Conservation (phyloP, 2,888 invertebrate genomes). For the Drosophila ezoana region DNA sequence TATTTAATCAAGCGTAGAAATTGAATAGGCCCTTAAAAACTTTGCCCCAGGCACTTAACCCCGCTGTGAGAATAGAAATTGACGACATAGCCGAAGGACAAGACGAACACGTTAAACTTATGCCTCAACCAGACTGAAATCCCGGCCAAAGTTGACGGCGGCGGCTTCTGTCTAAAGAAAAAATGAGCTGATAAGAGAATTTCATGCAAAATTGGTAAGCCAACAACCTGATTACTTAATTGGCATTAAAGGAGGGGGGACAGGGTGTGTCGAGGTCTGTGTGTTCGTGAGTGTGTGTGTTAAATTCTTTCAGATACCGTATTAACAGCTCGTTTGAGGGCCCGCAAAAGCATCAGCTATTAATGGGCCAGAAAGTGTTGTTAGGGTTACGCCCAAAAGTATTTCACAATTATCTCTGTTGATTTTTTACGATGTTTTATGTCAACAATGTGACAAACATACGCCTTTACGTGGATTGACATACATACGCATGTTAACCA, state of each 20-base stretch:
- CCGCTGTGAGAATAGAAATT: conserved; percentile 77
- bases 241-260: conserved; percentile 32
- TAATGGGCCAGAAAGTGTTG: conserved; percentile 53
- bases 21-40: conserved; percentile 80
- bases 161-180: conserved; percentile 56
- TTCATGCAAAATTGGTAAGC: conserved; percentile 79
- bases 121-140: conserved; percentile 17
- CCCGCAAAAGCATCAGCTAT: conserved; percentile 38
- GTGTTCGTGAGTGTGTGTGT: conserved; percentile 2
- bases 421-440: conserved; percentile 20
- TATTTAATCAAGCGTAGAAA: conserved; percentile 80
- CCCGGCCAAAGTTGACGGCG: neutral
- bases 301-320: conserved; percentile 17
- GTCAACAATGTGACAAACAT: conserved; percentile 4
- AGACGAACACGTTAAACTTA: conserved; percentile 38
- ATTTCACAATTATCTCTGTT: conserved; percentile 45
- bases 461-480: neutral
- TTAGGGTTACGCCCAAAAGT: conserved; percentile 34
- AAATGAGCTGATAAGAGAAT: conserved; percentile 74
- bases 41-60: conserved; percentile 80
- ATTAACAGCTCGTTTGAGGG: conserved; percentile 58
- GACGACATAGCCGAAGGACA: conserved; percentile 69
- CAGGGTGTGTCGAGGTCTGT: conserved; percentile 8
- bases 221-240: conserved; percentile 79
- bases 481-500: neutral